phyloP scores from a whole-genome alignment of 2,113 vertebrate genomes.

The Misgurnus anguillicaudatus region DNA sequence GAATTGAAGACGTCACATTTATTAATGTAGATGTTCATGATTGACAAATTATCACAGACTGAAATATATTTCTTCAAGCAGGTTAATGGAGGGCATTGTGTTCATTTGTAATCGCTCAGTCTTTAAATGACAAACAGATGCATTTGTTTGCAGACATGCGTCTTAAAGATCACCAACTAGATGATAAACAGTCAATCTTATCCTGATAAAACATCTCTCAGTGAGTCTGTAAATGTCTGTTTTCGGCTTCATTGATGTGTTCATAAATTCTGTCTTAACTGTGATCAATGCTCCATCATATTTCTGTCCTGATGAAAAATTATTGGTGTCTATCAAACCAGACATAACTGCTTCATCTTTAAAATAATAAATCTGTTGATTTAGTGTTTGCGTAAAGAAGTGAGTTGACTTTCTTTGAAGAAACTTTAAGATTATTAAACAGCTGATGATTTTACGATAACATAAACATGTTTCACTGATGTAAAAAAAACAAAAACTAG shows the following conservation, averaged over 20 bases:
- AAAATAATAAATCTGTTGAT: conserved; percentile 10
- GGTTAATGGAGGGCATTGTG: conserved; percentile 57
- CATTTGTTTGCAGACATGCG: not conserved
- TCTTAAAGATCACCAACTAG: not conserved
- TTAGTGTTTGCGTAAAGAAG: not conserved
- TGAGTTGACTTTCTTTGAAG: too few relatives aligned
- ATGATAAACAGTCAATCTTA: not conserved
- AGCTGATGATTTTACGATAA: not conserved
- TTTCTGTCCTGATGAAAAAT: too few relatives aligned
- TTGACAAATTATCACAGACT: not conserved
- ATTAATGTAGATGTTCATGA: not conserved
- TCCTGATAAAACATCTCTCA: not conserved
- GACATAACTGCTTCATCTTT: not conserved
- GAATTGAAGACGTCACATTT: not conserved
- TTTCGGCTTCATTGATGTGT: not conserved
- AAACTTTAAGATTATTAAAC: too few relatives aligned
- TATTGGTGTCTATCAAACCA: not conserved
- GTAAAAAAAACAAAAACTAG: too few relatives aligned
- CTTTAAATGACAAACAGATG: not conserved
- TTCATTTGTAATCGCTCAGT: conserved; percentile 55
- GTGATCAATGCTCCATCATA: not conserved
- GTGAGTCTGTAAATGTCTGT: not conserved
- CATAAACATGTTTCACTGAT: too few relatives aligned
- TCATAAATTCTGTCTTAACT: not conserved
- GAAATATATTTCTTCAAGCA: conserved; percentile 45